Evolutionary conservation across 2,113 vertebrate genomes (phyloP).

Genomic region (Neopipo cinnamomea): DNA sequence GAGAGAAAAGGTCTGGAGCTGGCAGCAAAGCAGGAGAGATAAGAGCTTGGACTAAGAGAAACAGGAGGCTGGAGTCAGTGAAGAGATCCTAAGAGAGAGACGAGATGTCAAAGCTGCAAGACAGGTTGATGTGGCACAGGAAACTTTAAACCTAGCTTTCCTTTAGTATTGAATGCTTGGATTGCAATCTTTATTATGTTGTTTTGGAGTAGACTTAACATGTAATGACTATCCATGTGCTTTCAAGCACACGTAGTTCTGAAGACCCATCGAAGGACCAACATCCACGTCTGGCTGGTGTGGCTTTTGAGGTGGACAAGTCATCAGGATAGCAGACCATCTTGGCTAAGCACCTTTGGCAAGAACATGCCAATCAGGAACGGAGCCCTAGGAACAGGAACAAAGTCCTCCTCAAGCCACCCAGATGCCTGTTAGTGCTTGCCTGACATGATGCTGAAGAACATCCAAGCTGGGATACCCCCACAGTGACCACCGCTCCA

Average conservation of each 20-base stretch:
- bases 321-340: not conserved
- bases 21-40: not conserved
- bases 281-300: not conserved
- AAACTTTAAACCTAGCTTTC: not conserved
- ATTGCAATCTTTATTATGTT: not conserved
- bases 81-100: not conserved
- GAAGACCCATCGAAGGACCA: not conserved
- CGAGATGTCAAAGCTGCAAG: not conserved
- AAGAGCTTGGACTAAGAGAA: not conserved
- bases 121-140: not conserved
- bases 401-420: not conserved
- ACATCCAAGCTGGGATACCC: not conserved
- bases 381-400: not conserved
- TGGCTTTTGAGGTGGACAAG: not conserved
- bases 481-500: not conserved
- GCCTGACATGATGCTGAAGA: not conserved
- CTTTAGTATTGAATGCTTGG: not conserved
- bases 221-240: accelerated
- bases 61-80: not conserved
- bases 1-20: not conserved
- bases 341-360: not conserved
- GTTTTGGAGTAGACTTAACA: not conserved
- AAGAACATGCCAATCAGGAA: not conserved
- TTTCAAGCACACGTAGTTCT: not conserved
- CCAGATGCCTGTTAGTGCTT: not conserved